A percentile compares a stretch with the other conserved stretches of the same genome.
phyloP scores from a whole-genome alignment of 2,797 vertebrate genomes.

The Propithecus perrieri region DNA sequence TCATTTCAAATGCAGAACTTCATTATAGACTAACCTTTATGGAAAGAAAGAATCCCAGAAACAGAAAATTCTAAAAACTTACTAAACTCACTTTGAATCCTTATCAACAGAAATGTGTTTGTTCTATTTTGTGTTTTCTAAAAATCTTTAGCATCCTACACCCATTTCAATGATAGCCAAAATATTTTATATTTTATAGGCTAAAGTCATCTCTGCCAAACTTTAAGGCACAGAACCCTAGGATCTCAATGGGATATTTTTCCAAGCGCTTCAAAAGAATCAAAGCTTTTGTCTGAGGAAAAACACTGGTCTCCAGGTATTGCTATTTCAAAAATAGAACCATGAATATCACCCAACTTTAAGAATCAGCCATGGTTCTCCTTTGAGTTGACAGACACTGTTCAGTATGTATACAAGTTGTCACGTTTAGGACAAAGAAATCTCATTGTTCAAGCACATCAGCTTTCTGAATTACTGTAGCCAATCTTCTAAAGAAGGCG shows the following conservation, averaged over 20 bases:
- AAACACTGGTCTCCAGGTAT: not conserved
- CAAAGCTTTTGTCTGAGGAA: not conserved
- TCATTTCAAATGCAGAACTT: not conserved
- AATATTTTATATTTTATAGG: not conserved
- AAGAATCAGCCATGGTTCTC: not conserved
- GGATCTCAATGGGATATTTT: not conserved
- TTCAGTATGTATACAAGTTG: not conserved
- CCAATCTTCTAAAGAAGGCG: not conserved
- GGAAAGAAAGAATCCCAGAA: not conserved
- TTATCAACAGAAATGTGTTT: not conserved
- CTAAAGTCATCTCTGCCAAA: not conserved
- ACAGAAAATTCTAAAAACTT: not conserved
- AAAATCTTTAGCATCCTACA: not conserved
- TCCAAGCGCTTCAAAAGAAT: slow-evolving; percentile 21
- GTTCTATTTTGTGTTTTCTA: not conserved
- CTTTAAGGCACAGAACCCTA: not conserved
- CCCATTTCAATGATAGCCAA: not conserved
- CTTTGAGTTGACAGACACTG: not conserved
- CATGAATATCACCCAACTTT: not conserved
- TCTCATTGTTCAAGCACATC: slow-evolving; percentile 68
- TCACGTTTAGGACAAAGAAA: not conserved
- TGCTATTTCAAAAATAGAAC: slow-evolving; percentile 4
- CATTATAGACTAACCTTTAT: not conserved
- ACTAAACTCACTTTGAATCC: not conserved
- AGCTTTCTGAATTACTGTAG: slow-evolving; percentile 50